Percentiles rank a stretch among this genome's conserved stretches.
These are phyloP conservation scores for Lampris incognitus DNA, from an alignment of 2,113 vertebrate genomes.

Conservation along the genomic window DNA sequence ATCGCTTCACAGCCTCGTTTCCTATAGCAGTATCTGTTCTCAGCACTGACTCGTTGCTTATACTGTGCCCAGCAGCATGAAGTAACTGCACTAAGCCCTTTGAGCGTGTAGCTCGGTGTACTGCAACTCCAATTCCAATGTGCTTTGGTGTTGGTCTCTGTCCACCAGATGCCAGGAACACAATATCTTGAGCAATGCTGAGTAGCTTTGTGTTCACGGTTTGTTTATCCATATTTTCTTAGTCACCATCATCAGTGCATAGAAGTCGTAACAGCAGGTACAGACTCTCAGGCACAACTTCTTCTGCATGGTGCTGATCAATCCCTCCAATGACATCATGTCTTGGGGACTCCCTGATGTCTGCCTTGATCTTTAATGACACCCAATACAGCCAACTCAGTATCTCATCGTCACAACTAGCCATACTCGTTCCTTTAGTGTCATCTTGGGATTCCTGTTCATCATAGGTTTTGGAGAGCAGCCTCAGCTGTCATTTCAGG, in stretches of 20 bases:
- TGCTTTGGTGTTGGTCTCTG: conserved; percentile 19
- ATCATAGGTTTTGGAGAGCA: not conserved
- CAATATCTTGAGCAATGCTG: conserved; percentile 17
- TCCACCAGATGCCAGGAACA: conserved; percentile 20
- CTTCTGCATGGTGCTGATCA: not conserved
- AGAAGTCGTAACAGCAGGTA: not conserved
- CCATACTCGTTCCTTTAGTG: not conserved
- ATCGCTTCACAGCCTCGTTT: not conserved
- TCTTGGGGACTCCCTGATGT: not conserved
- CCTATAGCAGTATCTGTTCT: not conserved
- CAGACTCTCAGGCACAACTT: not conserved
- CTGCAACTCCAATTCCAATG: conserved; percentile 24
- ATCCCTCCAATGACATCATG: not conserved
- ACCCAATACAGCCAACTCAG: not conserved
- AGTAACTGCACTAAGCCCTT: not conserved
- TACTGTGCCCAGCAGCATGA: not conserved
- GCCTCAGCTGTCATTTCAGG: not conserved
- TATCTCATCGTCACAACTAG: not conserved
- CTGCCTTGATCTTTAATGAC: not conserved
- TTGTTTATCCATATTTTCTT: not conserved
- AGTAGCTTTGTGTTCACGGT: not conserved
- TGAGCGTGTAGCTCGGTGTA: conserved; percentile 23
- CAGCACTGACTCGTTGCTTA: not conserved
- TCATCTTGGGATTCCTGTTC: not conserved
- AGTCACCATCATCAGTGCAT: not conserved